Percentiles rank a stretch among this genome's conserved stretches.
phyloP scores from a whole-genome alignment of 2,113 vertebrate genomes.

The Rattus rattus region DNA sequence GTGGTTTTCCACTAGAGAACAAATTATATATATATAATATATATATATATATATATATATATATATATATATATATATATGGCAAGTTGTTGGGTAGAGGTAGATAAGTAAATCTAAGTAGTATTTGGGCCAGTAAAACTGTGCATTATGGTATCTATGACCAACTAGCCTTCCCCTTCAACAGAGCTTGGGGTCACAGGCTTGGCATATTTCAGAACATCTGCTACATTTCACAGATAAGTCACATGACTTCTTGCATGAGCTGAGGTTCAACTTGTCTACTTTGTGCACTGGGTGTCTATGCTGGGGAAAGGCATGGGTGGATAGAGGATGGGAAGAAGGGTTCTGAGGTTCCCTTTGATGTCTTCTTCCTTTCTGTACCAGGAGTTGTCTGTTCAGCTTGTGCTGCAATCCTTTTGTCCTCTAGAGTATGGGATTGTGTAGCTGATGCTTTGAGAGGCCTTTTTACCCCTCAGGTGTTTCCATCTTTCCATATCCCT shows the following conservation, averaged over 20 bases:
- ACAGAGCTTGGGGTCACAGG: background rate
- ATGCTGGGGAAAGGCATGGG: background rate
- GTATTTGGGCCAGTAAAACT: background rate
- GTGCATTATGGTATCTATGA: background rate
- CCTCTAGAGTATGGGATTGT: background rate
- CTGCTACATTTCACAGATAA: background rate
- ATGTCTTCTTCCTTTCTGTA: background rate
- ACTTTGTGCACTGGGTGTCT: background rate
- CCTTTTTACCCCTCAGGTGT: too few relatives aligned
- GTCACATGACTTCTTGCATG: background rate
- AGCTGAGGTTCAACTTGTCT: background rate
- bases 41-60: too few relatives aligned
- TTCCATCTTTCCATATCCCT: background rate
- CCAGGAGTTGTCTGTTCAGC: background rate
- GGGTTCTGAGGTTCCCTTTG: background rate
- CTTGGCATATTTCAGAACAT: background rate
- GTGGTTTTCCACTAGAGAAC: slow-evolving; percentile 27
- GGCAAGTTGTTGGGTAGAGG: background rate
- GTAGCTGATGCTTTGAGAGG: background rate
- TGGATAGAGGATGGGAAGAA: too few relatives aligned
- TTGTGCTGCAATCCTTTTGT: background rate
- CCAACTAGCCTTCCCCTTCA: background rate
- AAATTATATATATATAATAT: background rate
- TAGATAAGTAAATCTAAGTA: slow-evolving; percentile 1
- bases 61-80: too few relatives aligned